These are phyloP conservation scores for Umimayanthus kanabou DNA, from an alignment of 92 coral and sea anemone genomes.

Conservation along the genomic window DNA sequence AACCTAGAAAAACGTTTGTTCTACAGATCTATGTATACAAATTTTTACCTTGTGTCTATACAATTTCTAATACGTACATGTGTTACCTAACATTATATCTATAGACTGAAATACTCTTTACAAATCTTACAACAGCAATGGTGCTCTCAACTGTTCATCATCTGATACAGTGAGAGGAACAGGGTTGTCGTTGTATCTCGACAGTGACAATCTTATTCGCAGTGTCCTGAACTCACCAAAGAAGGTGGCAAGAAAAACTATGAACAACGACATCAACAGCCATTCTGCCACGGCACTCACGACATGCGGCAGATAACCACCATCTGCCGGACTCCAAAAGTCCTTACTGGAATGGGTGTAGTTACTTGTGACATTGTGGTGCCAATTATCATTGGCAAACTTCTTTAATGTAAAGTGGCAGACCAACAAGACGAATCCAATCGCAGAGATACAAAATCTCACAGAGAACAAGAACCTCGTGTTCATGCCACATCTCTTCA, in stretches of 20 bases:
- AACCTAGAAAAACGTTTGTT: no score
- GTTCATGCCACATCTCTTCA: constrained; percentile 90
- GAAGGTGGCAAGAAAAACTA: constrained; percentile 73
- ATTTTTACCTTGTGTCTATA: no score
- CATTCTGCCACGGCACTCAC: constrained; percentile 79
- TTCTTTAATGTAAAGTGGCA: constrained; percentile 43
- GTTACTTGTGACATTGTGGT: neutral
- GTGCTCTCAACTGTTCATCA: constrained; percentile 48
- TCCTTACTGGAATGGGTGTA: constrained; percentile 6
- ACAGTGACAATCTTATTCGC: constrained; percentile 72
- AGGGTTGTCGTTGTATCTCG: constrained; percentile 61
- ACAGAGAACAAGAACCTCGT: constrained; percentile 62
- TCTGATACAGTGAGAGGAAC: constrained; percentile 70
- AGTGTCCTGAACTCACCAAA: constrained; percentile 83
- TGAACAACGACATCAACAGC: constrained; percentile 67
- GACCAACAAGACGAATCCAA: constrained; percentile 55
- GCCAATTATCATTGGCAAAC: constrained; percentile 52
- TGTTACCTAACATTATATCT: no score
- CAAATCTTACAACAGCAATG: constrained; percentile 39
- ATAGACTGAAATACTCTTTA: no score
- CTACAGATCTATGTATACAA: no score
- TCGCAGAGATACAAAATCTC: constrained; percentile 53
- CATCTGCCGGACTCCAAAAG: constrained; percentile 67
- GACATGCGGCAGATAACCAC: constrained; percentile 65
- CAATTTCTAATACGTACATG: no score